phyloP scores from a whole-genome alignment of 1,140 invertebrate species.

The Drosophila grimshawi region DNA sequence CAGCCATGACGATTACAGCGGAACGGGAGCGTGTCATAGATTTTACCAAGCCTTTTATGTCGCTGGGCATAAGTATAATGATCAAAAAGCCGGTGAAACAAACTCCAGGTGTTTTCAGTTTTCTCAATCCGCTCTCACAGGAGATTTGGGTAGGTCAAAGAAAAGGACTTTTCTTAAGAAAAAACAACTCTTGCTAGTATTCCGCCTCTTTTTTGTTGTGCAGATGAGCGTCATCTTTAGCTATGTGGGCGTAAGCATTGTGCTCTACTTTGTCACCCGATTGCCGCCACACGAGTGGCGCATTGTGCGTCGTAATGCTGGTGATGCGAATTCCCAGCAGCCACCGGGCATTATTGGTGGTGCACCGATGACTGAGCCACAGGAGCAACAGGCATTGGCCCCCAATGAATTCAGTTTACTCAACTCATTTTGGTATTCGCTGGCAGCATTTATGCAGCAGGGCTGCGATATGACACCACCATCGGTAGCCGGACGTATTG shows the following conservation, averaged over 20 bases:
- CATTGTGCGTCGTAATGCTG: conserved; percentile 85
- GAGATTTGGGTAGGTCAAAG: conserved; percentile 94
- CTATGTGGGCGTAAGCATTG: conserved; percentile 97
- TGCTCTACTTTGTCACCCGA: conserved; percentile 96
- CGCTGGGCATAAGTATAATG: conserved; percentile 98
- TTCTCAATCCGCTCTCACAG: conserved; percentile 97
- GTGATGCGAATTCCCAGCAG: conserved; percentile 58
- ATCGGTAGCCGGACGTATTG: conserved; percentile 93
- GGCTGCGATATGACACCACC: conserved; percentile 98
- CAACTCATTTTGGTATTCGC: conserved; percentile 98
- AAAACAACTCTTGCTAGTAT: background rate
- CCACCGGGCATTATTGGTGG: conserved; percentile 76
- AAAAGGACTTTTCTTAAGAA: background rate
- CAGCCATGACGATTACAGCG: conserved; percentile 97
- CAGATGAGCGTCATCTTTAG: conserved; percentile 96
- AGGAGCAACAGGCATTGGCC: conserved; percentile 25
- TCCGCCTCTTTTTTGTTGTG: conserved; percentile 8
- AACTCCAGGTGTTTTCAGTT: conserved; percentile 97
- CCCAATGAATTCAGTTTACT: conserved; percentile 97
- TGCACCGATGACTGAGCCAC: conserved; percentile 27
- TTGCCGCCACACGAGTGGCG: conserved; percentile 99
- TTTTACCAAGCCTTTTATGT: conserved; percentile 99
- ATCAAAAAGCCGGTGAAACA: conserved; percentile 98
- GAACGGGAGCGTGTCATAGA: conserved; percentile 97
- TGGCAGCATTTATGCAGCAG: conserved; percentile 99